A percentile compares a stretch with the other conserved stretches of the same genome.
These are phyloP conservation scores for Trypoxylon attenuatum DNA, from an alignment of 2,888 invertebrate species.

Conservation along the genomic window DNA sequence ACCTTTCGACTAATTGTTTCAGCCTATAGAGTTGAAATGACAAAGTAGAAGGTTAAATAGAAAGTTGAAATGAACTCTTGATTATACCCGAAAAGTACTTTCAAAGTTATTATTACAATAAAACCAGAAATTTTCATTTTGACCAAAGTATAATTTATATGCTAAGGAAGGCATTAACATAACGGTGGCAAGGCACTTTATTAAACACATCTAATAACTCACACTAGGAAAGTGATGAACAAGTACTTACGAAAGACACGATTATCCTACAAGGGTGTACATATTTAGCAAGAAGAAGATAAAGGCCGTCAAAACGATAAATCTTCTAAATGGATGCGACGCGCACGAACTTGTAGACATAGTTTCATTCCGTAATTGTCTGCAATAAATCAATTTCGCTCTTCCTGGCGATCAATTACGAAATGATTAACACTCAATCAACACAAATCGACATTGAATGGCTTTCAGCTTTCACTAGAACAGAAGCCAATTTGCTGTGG, in stretches of 20 bases:
- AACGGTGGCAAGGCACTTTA: constrained; percentile 11
- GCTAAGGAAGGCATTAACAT: constrained; percentile 2
- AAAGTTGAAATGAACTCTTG: too few species aligned
- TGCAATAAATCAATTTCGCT: constrained; percentile 14
- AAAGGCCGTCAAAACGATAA: constrained; percentile 32
- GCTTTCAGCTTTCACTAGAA: not conserved
- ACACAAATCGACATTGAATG: not conserved
- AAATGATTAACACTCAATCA: constrained; percentile 24
- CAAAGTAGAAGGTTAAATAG: too few species aligned
- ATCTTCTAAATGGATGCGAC: too few species aligned
- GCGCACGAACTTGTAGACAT: too few species aligned
- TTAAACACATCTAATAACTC: constrained; percentile 35
- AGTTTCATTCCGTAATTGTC: constrained; percentile 12
- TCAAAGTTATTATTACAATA: too few species aligned
- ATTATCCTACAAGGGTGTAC: constrained; percentile 21
- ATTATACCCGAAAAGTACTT: too few species aligned
- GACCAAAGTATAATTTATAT: constrained; percentile 1
- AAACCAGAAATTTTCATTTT: too few species aligned
- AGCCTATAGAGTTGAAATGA: not conserved
- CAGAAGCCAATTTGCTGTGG: not conserved
- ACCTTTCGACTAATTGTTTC: too few species aligned
- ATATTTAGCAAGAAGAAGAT: too few species aligned
- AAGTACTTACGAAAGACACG: constrained; percentile 11
- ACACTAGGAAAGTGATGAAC: constrained; percentile 27
- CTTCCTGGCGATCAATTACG: constrained; percentile 18